Percentiles rank a stretch among this genome's conserved stretches.
These are phyloP conservation scores for Bufo gargarizans DNA, from an alignment of 2,113 vertebrate species.

Conservation along the genomic window DNA sequence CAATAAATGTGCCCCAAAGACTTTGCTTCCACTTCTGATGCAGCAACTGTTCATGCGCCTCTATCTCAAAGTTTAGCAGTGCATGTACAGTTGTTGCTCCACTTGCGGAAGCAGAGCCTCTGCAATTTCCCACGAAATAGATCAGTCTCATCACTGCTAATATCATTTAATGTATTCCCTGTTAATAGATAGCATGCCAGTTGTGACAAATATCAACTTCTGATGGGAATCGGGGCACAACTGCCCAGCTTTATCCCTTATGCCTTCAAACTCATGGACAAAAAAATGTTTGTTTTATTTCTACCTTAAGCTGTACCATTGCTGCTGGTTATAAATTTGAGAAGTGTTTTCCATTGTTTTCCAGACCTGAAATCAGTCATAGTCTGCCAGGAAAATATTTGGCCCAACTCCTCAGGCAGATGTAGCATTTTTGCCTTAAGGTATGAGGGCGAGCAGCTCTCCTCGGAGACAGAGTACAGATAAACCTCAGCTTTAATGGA, in stretches of 20 bases:
- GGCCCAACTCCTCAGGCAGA: constrained; percentile 24
- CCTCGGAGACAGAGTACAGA: constrained; percentile 23
- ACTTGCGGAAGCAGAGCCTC: too few species aligned
- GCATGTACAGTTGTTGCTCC: too few species aligned
- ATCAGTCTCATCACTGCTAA: too few species aligned
- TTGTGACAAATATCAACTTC: background rate
- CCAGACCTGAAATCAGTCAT: background rate
- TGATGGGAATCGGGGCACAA: background rate
- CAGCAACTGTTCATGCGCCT: too few species aligned
- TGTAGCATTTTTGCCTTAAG: constrained; percentile 42
- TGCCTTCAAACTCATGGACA: background rate
- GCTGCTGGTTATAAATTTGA: background rate
- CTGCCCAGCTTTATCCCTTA: background rate
- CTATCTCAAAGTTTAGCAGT: too few species aligned
- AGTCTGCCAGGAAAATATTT: constrained; percentile 2
- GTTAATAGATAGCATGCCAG: background rate
- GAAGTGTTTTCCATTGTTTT: constrained; percentile 17
- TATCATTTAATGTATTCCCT: too few species aligned
- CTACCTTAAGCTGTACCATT: background rate
- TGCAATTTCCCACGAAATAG: too few species aligned
- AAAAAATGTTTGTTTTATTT: too few species aligned
- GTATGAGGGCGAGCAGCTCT: constrained; percentile 26
- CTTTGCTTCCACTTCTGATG: too few species aligned
- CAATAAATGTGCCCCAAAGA: too few species aligned
- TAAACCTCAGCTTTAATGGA: constrained; percentile 16